A percentile compares a stretch with the other conserved stretches of the same genome.
Conservation (phyloP, 2,797 vertebrate species). For the Sebastolobus alascanus region DNA sequence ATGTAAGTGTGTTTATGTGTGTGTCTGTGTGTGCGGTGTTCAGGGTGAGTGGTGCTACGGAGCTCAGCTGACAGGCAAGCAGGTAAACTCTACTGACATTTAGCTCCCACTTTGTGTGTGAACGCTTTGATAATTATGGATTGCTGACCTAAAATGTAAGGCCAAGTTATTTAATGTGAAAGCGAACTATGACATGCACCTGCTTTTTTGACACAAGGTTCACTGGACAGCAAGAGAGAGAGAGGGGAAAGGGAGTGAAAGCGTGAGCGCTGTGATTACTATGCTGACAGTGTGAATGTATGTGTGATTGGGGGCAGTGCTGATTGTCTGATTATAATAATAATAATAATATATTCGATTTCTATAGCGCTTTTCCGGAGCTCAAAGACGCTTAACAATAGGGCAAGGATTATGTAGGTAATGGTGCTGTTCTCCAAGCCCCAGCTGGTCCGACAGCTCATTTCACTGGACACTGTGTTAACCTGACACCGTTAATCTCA, state of each 20-base stretch:
- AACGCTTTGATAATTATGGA: slow-evolving; percentile 20
- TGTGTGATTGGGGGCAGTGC: slow-evolving; percentile 28
- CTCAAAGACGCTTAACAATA: too few relatives aligned
- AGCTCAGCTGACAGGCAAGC: slow-evolving; percentile 9
- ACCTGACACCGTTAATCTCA: slow-evolving; percentile 36
- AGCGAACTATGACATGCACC: slow-evolving; percentile 9
- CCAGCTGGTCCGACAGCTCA: slow-evolving; percentile 42
- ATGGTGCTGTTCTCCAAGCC: slow-evolving; percentile 42
- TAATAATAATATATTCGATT: too few relatives aligned
- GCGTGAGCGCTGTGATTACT: neutral
- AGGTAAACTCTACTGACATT: slow-evolving; percentile 8
- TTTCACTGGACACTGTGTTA: slow-evolving; percentile 36
- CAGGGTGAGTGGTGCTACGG: neutral
- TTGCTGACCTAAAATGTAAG: slow-evolving; percentile 48
- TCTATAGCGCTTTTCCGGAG: too few relatives aligned
- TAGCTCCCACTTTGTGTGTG: slow-evolving; percentile 2
- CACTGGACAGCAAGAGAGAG: neutral
- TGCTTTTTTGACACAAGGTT: slow-evolving; percentile 16
- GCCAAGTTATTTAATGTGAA: slow-evolving; percentile 28
- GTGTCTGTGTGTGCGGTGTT: neutral
- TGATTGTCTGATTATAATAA: slow-evolving; percentile 65
- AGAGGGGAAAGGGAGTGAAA: neutral
- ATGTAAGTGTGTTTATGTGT: neutral
- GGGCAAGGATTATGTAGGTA: slow-evolving; percentile 56
- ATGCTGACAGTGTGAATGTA: neutral